Base-by-base conservation (phyloP, 2,888 invertebrate species). In the Augiades crinisus region DNA sequence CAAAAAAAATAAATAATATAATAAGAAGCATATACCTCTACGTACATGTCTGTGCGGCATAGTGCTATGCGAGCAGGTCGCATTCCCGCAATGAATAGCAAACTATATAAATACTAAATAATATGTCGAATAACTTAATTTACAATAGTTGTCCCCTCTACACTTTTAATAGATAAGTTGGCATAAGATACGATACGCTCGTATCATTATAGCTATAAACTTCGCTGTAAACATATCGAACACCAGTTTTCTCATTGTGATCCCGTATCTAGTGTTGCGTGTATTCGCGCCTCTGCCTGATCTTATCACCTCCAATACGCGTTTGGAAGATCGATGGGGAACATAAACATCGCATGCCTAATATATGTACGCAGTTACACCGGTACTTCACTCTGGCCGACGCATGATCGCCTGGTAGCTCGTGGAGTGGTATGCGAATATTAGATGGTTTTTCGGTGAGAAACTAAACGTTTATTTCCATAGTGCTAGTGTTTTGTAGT, bases 271-370 rank as follows among this genome's bases (percentile, higher is more conserved):
- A 27, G 8, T 21, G 41, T 41, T 49, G 43, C 43, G 50, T 50
- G 34, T 50, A 36, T 34, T 27, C 49, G 49, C 49, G 49, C 50
- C 36, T 49, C 24, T 47, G 34, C 27, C 10, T 13, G 50, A 50
- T 50, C 34, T 36, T 50, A 50, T 50, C 50, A 30, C 36, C 7
- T 41, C 36, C 43, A 50, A 49, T 50, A 50, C 36, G 50, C 43
- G 50, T 43, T 41, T 43, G 43, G 50, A 50, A 50, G 50, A 50
- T 50, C 50, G 50, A 50, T 50, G 34, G 36, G n/a, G 16, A 27
- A 50, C 50, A 43, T 50, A 43, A 34, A 50, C 49, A 36, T 21
- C 19, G 33, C 22, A 10, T 19, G 40, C 2, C 31, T 43, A 38
- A 37, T 38, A 12, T 50, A 40, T 49, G 47, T 49, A 38, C 5